A percentile compares a stretch with the other conserved stretches of the same genome.
Evolutionary conservation across 2,797 vertebrate genomes (phyloP).

Genomic region (Ispidina picta): DNA sequence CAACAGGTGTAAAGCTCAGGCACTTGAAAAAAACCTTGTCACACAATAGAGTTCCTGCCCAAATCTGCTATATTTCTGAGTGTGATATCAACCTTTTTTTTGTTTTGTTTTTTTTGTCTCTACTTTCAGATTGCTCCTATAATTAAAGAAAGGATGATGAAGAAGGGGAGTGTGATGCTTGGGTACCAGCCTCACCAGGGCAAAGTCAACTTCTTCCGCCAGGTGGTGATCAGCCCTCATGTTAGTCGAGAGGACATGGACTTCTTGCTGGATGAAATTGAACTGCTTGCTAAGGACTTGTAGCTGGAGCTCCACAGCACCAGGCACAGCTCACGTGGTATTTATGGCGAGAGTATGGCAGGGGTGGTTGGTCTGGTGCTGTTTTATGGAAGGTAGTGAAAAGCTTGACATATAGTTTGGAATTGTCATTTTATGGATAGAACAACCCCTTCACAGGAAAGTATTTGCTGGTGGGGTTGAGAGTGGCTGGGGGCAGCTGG

Average conservation of each 20-base stretch:
- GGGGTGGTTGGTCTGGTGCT: conserved; percentile 13
- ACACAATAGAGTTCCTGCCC: background rate
- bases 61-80: background rate
- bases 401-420: background rate
- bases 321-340: background rate
- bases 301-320: conserved; percentile 67
- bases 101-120: background rate
- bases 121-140: conserved; percentile 82
- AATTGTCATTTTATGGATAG: background rate
- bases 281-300: conserved; percentile 82
- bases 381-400: background rate
- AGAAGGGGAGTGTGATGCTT: conserved; percentile 86
- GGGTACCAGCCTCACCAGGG: conserved; percentile 83
- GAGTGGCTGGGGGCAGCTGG: background rate
- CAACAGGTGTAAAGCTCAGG: background rate
- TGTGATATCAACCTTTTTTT: background rate
- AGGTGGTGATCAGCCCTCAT: conserved; percentile 85
- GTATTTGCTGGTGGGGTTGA: background rate
- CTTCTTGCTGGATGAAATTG: conserved; percentile 87
- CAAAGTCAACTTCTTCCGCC: conserved; percentile 88
- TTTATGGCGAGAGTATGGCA: background rate
- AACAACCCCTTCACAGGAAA: background rate
- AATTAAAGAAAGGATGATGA: conserved; percentile 90
- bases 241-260: conserved; percentile 84
- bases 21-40: background rate